Base-by-base conservation (phyloP, 2,888 invertebrate species). In the Xiphydria camelus region DNA sequence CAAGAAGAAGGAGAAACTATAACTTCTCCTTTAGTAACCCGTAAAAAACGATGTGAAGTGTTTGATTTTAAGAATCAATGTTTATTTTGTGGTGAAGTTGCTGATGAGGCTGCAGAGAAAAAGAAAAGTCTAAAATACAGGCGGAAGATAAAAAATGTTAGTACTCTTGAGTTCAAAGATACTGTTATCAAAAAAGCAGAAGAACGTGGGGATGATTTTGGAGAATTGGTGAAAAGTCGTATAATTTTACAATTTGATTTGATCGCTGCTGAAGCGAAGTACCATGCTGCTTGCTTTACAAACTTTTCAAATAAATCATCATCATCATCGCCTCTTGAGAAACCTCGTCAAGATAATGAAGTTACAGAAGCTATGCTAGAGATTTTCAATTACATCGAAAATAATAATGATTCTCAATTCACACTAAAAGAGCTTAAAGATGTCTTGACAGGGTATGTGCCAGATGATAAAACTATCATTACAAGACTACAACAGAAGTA, bases 381-480 rank as follows among this genome's bases (percentile, higher is more conserved):
- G 57, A 63, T 71, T 64, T 71, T 66, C 57, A 38, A 23, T 59
- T 72, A 69, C 47, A 70, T 72, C 45, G 66, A 73, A 68, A 70
- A 66, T 64, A 65, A 65, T 59, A 60, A 65, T 38, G 69, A 70
- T 64, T 72, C 64, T 41, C 69, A 73, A 67, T 73, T 71, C 57
- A 69, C 68, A 42, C 55, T 73, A 41, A 62, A 62, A 61, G 67
- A 73, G 41, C 62, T 70, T 35, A 55, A 53, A 52, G 53, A 55
- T 53, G 61, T 66, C 53, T 46, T 44, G 40, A 66, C 61, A 46
- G 64, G 54, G 29, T 66, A 66, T 49, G 50, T 69, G 47, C 62
- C 67, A 19, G 65, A 70, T 49, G 66, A 68, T 57, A 68, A 68
- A 47, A 58, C 58, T 18, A 57, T 59, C 14, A 51, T 55, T 37